Evolutionary conservation across 2,113 vertebrate genomes (phyloP).

Genomic region (Chaetorhynchus papuensis): DNA sequence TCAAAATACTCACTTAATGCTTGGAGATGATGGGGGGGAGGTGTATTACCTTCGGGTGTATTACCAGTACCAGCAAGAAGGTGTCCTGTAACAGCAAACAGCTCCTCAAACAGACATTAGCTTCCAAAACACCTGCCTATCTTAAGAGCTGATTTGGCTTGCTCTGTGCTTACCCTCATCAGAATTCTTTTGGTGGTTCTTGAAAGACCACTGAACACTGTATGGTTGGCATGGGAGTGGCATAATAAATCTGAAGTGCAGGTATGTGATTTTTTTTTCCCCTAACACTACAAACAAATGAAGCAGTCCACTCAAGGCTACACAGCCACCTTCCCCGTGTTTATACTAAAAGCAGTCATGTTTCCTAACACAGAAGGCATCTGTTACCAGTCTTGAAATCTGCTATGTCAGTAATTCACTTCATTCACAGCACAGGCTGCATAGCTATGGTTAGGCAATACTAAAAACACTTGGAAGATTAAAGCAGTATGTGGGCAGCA

Average conservation of each 20-base stretch:
- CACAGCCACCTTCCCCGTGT: not conserved
- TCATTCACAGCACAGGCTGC: not conserved
- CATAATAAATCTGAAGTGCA: not conserved
- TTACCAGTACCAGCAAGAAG: not conserved
- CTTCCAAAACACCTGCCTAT: not conserved
- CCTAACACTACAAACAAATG: not conserved
- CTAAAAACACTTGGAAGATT: not conserved
- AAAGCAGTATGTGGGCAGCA: not conserved
- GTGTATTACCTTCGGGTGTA: too few relatives aligned
- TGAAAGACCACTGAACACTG: not conserved
- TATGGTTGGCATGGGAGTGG: not conserved
- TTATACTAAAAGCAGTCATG: not conserved
- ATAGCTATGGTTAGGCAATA: not conserved
- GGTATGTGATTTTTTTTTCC: not conserved
- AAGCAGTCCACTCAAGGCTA: not conserved
- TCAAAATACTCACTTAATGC: too few relatives aligned
- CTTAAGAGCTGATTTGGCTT: not conserved
- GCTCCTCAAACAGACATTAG: not conserved
- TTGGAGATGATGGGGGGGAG: not conserved
- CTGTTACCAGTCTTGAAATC: not conserved
- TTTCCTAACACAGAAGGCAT: not conserved
- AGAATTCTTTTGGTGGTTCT: not conserved
- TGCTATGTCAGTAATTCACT: not conserved
- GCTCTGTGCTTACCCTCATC: not conserved
- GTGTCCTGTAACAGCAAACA: not conserved